Evolutionary conservation across 2,113 vertebrate genomes (phyloP).

Genomic region (Chloropsis cyanopogon): DNA sequence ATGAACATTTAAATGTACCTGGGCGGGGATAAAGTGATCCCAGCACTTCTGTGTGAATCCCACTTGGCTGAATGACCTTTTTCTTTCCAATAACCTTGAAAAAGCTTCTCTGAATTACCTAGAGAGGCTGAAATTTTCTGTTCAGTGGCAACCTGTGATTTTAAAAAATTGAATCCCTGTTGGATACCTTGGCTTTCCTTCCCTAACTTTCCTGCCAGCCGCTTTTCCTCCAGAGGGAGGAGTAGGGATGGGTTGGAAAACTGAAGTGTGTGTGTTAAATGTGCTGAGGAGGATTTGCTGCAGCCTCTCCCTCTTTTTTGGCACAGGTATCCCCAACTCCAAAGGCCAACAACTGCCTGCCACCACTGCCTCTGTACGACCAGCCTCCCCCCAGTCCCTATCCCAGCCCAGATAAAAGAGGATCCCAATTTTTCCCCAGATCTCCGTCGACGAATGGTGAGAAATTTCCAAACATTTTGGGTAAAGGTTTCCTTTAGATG

Average conservation of each 20-base stretch:
- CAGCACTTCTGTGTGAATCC: background rate
- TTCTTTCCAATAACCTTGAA: background rate
- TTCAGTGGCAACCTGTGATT: background rate
- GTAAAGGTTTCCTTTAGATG: background rate
- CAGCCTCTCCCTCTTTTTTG: background rate
- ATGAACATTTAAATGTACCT: too few species aligned
- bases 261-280: background rate
- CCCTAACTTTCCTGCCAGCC: background rate
- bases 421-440: conserved; percentile 83
- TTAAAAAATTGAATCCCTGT: background rate
- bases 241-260: background rate
- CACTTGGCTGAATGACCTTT: accelerated
- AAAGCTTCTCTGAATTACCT: background rate
- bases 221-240: background rate
- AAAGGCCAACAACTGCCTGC: conserved; percentile 81
- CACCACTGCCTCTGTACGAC: conserved; percentile 89
- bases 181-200: background rate
- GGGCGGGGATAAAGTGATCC: background rate
- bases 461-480: background rate
- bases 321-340: conserved; percentile 76
- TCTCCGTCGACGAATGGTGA: conserved; percentile 89
- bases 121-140: background rate
- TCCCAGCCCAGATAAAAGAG: conserved; percentile 86
- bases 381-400: conserved; percentile 89
- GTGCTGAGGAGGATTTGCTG: background rate